Base-by-base conservation (phyloP, 2,888 invertebrate species). In the Phaedon cochleariae region DNA sequence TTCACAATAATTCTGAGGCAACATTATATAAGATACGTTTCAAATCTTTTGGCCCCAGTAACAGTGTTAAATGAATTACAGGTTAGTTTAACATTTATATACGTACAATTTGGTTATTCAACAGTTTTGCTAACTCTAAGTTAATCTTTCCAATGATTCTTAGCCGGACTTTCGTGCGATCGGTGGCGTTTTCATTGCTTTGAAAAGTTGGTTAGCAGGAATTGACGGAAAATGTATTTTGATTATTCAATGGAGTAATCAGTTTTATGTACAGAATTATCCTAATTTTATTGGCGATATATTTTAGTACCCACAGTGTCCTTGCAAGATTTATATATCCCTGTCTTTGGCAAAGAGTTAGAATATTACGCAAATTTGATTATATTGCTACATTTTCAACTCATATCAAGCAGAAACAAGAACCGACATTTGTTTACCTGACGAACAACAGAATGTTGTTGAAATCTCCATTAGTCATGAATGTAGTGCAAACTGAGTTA, bases 1-100 rank as follows among this genome's bases (percentile, higher is more conserved):
- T 55, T 41, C 21, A n/a, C 46, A 45, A 15, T 41, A 41, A 59
- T 73, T 79, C 80, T 80, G 81, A 81, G 80, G 81, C 81, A 78
- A 77, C 65, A 72, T 73, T 77, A n/a, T 77, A 78, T 81, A 80
- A 81, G 81, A 81, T 81, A 81, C 79, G 79, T 80, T 78, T 78
- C 76, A 73, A 76, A 77, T 71, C 74, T 59, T 78, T 81, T 82
- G 82, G 82, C 82, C 82, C 82, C 82, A 81, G 82, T 75, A 69
- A 71, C 65, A 72, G 73, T 69, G 73, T 75, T 73, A 70, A 69
- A 70, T 70, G 68, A 68, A 72, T 67, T 70, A 70, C 66, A 66
- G 62, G 71, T 67, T 71, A 69, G 64, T 69, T 67, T 64, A 72
- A 70, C 70, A 70, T 71, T 72, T 70, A 71, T 64, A 72, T 69